A percentile compares a stretch with the other conserved stretches of the same genome.
Evolutionary conservation across 2,113 vertebrate genomes (phyloP).

Genomic region (Chaetops frenatus): DNA sequence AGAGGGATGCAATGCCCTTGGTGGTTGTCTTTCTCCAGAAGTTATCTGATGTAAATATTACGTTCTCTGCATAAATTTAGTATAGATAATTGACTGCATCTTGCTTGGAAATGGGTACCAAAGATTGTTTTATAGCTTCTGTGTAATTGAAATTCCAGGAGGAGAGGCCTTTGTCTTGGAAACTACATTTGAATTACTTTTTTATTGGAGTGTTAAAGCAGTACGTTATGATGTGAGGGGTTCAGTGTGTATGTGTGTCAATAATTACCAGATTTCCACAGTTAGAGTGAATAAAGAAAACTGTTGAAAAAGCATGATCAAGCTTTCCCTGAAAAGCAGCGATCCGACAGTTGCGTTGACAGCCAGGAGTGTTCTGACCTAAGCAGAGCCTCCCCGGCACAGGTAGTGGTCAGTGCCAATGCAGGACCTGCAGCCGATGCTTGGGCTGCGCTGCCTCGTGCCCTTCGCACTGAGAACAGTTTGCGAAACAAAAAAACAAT

Average conservation of each 20-base stretch:
- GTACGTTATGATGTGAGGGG: not conserved
- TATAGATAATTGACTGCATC: slow-evolving; percentile 40
- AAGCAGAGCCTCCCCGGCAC: fast-evolving
- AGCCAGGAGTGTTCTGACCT: not conserved
- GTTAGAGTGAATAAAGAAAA: slow-evolving; percentile 25
- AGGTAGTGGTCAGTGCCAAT: fast-evolving
- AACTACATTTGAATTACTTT: slow-evolving; percentile 1
- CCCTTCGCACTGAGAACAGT: not conserved
- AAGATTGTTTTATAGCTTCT: slow-evolving; percentile 14
- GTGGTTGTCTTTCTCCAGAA: not conserved
- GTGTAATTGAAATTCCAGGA: slow-evolving; percentile 6
- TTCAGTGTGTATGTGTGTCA: slow-evolving; percentile 45
- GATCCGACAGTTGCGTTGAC: not conserved
- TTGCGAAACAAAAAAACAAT: not conserved
- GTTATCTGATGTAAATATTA: slow-evolving; percentile 30
- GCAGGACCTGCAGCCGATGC: fast-evolving
- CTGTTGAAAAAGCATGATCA: not conserved
- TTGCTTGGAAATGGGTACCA: slow-evolving; percentile 31
- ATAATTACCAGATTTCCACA: slow-evolving; percentile 39
- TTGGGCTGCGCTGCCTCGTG: fast-evolving
- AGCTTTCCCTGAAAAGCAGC: not conserved
- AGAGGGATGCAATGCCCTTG: not conserved
- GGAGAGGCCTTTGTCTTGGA: slow-evolving; percentile 25
- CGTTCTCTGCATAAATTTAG: slow-evolving; percentile 24
- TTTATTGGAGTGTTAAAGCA: not conserved